Evolutionary conservation across 2,113 vertebrate genomes (phyloP).

Genomic region (Butorides virescens): DNA sequence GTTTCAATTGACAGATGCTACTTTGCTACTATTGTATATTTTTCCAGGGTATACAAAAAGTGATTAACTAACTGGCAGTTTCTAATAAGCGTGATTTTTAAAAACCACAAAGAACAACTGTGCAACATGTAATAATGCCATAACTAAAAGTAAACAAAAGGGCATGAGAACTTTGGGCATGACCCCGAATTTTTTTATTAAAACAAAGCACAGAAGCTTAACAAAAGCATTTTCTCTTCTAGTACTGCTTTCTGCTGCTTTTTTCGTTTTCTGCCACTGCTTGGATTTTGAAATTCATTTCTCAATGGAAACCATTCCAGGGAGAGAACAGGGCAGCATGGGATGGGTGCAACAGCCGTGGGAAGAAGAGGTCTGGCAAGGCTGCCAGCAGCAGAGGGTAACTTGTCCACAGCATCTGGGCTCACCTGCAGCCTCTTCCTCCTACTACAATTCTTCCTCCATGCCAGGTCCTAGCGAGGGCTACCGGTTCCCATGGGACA

Average conservation of each 20-base stretch:
- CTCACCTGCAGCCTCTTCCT: background rate
- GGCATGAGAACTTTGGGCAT: background rate
- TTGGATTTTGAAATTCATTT: background rate
- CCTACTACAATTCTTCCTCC: background rate
- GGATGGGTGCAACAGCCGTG: rapidly evolving
- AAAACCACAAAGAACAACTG: background rate
- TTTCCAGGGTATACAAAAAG: background rate
- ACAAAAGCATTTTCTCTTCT: background rate
- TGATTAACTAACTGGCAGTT: background rate
- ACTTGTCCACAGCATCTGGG: background rate
- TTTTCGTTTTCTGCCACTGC: background rate
- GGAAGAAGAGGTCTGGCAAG: background rate
- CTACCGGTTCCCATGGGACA: background rate
- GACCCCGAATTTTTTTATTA: background rate
- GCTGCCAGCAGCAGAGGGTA: background rate
- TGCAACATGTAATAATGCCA: background rate
- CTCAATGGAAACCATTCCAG: background rate
- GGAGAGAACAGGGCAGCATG: background rate
- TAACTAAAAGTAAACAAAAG: background rate
- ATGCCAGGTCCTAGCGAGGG: background rate
- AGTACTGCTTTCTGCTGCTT: background rate
- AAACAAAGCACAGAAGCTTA: background rate
- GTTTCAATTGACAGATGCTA: background rate
- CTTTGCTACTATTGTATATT: background rate
- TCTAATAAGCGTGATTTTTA: background rate